These are phyloP conservation scores for Dynastes grantii DNA, from an alignment of 2,888 invertebrate genomes.

Conservation along the genomic window DNA sequence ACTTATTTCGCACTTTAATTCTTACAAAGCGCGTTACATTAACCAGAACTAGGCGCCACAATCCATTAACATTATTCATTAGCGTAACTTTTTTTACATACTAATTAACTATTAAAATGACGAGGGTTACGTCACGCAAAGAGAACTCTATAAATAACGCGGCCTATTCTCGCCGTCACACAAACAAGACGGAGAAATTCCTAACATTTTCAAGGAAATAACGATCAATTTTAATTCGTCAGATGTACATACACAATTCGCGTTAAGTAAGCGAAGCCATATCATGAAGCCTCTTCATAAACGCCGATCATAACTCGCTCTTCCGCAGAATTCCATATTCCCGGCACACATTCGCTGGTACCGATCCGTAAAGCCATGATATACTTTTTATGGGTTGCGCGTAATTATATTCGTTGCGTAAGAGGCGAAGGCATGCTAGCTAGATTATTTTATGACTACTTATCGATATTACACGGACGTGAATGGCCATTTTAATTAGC, in stretches of 20 bases:
- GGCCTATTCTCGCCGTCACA: background rate
- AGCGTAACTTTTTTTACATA: conserved; percentile 11
- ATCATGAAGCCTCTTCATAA: conserved; percentile 15
- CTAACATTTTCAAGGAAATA: conserved; percentile 9
- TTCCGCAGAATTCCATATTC: conserved; percentile 26
- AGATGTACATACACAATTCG: conserved; percentile 6
- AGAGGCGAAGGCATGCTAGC: background rate
- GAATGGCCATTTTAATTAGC: background rate
- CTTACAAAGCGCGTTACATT: background rate
- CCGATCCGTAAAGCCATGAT: background rate
- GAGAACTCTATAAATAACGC: conserved; percentile 5
- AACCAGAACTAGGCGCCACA: conserved; percentile 6
- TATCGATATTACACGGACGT: background rate
- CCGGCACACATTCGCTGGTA: conserved; percentile 3
- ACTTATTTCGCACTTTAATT: too few relatives aligned
- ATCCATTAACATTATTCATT: conserved; percentile 18
- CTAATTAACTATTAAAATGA: conserved; percentile 13
- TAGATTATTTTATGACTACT: conserved; percentile 4
- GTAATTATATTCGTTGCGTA: conserved; percentile 24
- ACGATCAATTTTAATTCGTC: conserved; percentile 9
- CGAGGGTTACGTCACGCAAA: conserved; percentile 10
- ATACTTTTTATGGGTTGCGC: conserved; percentile 1
- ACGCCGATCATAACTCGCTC: conserved; percentile 4
- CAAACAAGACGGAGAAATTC: conserved; percentile 3
- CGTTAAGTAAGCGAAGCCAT: background rate